Evolutionary conservation across 2,888 invertebrate species (phyloP).

Genomic region (Meliscaeva auricollis): DNA sequence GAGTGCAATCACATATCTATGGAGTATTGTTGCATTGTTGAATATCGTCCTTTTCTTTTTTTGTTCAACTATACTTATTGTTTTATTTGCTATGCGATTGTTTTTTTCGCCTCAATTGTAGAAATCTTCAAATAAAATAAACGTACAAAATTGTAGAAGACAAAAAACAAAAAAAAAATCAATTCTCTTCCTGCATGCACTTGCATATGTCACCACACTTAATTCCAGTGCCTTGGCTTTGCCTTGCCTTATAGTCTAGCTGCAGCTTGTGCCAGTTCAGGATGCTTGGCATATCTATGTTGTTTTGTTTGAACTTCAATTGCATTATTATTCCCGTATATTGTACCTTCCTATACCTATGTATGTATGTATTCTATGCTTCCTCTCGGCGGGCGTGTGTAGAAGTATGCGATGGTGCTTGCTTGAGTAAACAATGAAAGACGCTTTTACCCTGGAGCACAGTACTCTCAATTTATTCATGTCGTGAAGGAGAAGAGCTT

Average conservation of each 20-base stretch:
- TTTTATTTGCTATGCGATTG: slow-evolving; percentile 72
- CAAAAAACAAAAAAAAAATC: slow-evolving; percentile 56
- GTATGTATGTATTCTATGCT: slow-evolving; percentile 13
- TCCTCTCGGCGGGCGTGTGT: slow-evolving; percentile 34
- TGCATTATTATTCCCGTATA: slow-evolving; percentile 67
- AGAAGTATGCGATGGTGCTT: slow-evolving; percentile 37
- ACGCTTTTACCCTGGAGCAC: slow-evolving; percentile 68
- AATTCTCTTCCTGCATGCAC: slow-evolving; percentile 71
- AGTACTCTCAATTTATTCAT: slow-evolving; percentile 72
- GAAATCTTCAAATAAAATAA: slow-evolving; percentile 59
- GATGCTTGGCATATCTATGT: slow-evolving; percentile 61
- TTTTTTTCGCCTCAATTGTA: slow-evolving; percentile 71
- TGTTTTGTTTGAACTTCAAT: slow-evolving; percentile 76
- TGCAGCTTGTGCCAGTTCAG: slow-evolving; percentile 64
- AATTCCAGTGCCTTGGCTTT: slow-evolving; percentile 26
- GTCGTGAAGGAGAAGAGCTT: slow-evolving; percentile 66
- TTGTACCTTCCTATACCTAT: not conserved
- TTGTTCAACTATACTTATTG: slow-evolving; percentile 62
- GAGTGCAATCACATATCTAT: slow-evolving; percentile 62
- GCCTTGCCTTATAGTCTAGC: slow-evolving; percentile 16
- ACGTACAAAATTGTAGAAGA: slow-evolving; percentile 19
- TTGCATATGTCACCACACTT: slow-evolving; percentile 74
- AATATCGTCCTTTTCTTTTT: slow-evolving; percentile 31
- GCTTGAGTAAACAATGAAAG: slow-evolving; percentile 74
- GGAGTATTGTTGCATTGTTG: slow-evolving; percentile 60